These are phyloP conservation scores for Germaria angustata DNA, from an alignment of 2,888 invertebrate species.

Conservation along the genomic window DNA sequence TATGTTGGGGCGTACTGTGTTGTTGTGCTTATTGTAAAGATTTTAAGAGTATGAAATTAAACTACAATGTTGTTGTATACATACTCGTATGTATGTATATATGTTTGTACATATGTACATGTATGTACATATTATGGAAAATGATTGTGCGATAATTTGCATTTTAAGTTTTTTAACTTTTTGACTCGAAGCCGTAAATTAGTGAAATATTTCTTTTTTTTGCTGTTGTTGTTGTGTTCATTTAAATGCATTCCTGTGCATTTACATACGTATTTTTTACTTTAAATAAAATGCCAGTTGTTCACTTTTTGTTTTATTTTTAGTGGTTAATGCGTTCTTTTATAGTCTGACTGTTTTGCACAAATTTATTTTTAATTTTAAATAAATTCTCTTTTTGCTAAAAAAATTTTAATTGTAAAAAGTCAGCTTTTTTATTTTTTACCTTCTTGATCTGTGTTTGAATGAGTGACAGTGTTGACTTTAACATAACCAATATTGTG, in stretches of 20 bases:
- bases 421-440: background rate
- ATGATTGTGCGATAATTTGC: background rate
- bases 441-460: slow-evolving; percentile 10
- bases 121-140: too few species aligned
- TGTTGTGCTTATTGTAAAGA: too few species aligned
- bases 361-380: background rate
- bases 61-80: too few species aligned
- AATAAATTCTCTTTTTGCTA: background rate
- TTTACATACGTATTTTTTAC: background rate
- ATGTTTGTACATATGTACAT: too few species aligned
- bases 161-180: background rate
- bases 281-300: slow-evolving; percentile 9
- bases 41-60: too few species aligned
- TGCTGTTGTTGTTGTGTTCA: too few species aligned
- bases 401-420: background rate
- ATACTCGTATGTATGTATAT: too few species aligned
- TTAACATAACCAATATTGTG: slow-evolving; percentile 35
- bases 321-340: background rate
- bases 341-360: background rate
- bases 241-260: slow-evolving; percentile 6
- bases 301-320: background rate
- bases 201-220: background rate
- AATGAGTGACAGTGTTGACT: slow-evolving; percentile 36
- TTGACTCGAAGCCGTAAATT: background rate
- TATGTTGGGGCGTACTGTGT: background rate